Conservation (phyloP, 2,888 invertebrate species). For the Macropis europaea region DNA sequence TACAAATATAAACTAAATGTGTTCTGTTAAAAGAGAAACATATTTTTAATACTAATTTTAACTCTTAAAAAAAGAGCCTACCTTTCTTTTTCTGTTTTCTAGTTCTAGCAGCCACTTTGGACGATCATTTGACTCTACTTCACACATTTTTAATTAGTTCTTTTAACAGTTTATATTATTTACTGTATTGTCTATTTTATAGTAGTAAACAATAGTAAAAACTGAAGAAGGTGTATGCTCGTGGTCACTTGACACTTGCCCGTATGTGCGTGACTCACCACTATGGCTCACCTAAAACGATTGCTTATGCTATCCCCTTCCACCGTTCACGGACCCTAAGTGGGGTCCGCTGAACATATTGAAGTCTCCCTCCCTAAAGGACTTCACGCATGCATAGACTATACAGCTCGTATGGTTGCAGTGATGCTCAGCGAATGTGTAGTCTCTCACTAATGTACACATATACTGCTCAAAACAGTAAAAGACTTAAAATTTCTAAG, state of each 20-base stretch:
- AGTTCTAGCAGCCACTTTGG: conserved; percentile 77
- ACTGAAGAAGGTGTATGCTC: neutral
- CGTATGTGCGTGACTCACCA: conserved; percentile 26
- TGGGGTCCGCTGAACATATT: conserved; percentile 5
- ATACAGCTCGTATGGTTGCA: neutral
- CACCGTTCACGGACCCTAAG: neutral
- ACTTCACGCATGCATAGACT: conserved; percentile 1
- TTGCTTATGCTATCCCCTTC: conserved; percentile 18
- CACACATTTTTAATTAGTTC: conserved; percentile 49
- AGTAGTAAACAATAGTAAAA: neutral
- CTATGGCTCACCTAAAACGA: neutral
- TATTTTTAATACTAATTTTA: neutral
- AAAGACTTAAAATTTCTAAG: no score
- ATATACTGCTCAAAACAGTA: no score
- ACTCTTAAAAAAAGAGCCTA: conserved; percentile 39
- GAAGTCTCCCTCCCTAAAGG: conserved; percentile 3
- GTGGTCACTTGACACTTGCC: conserved; percentile 8
- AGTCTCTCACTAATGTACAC: neutral
- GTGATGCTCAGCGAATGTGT: neutral
- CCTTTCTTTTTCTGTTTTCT: conserved; percentile 77
- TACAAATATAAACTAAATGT: neutral
- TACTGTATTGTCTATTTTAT: neutral
- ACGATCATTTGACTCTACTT: conserved; percentile 63
- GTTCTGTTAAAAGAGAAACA: neutral
- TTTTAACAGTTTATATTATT: neutral